Conservation (phyloP, 2,113 vertebrate genomes). For the Salvelinus alpinus region DNA sequence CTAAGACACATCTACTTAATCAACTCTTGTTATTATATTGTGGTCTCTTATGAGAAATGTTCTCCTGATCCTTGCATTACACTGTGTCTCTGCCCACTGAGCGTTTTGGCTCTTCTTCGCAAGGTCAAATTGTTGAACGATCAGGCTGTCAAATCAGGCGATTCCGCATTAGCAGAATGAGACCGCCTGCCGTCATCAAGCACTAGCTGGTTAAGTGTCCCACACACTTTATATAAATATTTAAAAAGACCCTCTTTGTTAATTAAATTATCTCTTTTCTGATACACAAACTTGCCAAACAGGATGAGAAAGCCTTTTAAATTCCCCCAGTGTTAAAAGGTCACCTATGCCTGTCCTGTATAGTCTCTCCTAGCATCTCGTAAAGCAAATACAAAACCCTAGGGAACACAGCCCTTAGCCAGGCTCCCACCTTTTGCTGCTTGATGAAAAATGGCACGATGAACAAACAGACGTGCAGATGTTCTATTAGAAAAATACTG, state of each 20-base stretch:
- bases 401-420: constrained; percentile 1
- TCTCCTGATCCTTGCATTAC: background rate
- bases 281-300: constrained; percentile 26
- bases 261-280: constrained; percentile 61
- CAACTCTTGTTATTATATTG: background rate
- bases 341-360: constrained; percentile 12
- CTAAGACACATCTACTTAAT: background rate
- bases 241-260: constrained; percentile 67
- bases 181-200: constrained; percentile 55
- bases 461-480: constrained; percentile 43
- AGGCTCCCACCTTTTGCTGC: constrained; percentile 36
- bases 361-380: constrained; percentile 22
- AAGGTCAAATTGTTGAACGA: constrained; percentile 37
- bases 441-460: constrained; percentile 40
- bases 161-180: constrained; percentile 56
- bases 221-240: constrained; percentile 67
- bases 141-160: constrained; percentile 45
- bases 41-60: background rate
- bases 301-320: constrained; percentile 21
- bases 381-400: constrained; percentile 35
- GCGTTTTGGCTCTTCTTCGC: constrained; percentile 1
- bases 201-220: constrained; percentile 56
- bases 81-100: background rate
- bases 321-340: constrained; percentile 35
- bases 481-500: constrained; percentile 45